phyloP scores from a whole-genome alignment of 2,888 invertebrate species.

The Epirrita christyi region DNA sequence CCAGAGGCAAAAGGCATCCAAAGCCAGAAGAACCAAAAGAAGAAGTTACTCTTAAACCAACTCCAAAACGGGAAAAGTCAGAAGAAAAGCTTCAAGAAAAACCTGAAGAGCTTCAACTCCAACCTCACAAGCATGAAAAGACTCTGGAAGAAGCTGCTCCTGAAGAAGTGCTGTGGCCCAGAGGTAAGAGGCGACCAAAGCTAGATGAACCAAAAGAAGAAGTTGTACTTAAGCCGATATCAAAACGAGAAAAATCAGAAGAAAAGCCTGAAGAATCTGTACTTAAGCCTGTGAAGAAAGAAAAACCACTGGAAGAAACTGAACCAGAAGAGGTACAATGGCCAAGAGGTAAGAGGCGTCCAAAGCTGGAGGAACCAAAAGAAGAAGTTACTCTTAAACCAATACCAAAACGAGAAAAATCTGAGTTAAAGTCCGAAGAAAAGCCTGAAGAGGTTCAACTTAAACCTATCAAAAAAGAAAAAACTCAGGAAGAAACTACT shows the following conservation, averaged over 20 bases:
- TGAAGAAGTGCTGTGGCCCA: conserved; percentile 50
- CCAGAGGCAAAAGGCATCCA: conserved; percentile 46
- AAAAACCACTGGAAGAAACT: conserved; percentile 47
- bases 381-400: conserved; percentile 52
- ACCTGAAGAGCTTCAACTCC: conserved; percentile 57
- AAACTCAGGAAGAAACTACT: conserved; percentile 64
- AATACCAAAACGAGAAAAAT: conserved; percentile 43
- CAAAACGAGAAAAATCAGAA: conserved; percentile 50
- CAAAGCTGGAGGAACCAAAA: conserved; percentile 53
- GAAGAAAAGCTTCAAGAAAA: too few species aligned
- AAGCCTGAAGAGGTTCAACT: conserved; percentile 56
- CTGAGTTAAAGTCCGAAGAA: conserved; percentile 42
- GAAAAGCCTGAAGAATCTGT: conserved; percentile 53
- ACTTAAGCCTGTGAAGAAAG: conserved; percentile 50
- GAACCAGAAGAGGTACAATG: conserved; percentile 54
- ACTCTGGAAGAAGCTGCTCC: conserved; percentile 64
- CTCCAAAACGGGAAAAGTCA: conserved; percentile 49
- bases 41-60: conserved; percentile 55
- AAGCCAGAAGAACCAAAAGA: conserved; percentile 56
- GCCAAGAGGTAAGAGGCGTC: conserved; percentile 49
- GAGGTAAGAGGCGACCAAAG: conserved; percentile 41
- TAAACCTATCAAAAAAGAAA: conserved; percentile 58
- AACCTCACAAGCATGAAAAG: conserved; percentile 56
- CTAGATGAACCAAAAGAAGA: conserved; percentile 57
- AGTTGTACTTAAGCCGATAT: conserved; percentile 50